These are phyloP conservation scores for Synanceia verrucosa DNA, from an alignment of 2,797 vertebrate species.

Conservation along the genomic window DNA sequence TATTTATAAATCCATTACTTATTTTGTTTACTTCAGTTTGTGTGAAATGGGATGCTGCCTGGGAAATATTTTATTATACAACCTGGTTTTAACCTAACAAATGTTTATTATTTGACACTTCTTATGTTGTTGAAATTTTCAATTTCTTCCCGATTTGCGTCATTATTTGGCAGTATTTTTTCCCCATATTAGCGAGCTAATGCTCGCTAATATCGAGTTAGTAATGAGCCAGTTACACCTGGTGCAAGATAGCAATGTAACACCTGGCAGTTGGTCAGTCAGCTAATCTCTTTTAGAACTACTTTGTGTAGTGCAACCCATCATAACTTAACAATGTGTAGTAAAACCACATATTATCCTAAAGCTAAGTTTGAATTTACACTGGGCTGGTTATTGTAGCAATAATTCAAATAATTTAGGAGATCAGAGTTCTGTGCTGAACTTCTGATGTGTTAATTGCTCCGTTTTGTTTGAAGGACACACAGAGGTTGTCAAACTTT, in stretches of 20 bases:
- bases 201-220: not conserved
- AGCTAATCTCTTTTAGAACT: not conserved
- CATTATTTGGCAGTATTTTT: not conserved
- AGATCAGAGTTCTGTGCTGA: not conserved
- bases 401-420: not conserved
- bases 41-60: not conserved
- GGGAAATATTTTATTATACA: not conserved
- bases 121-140: not conserved
- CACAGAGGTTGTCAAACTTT: constrained; percentile 28
- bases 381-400: not conserved
- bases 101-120: not conserved
- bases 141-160: too few species aligned
- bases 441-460: not conserved
- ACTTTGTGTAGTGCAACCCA: not conserved
- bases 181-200: not conserved
- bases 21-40: too few species aligned
- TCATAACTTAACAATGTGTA: not conserved
- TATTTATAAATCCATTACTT: not conserved
- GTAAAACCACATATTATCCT: too few species aligned
- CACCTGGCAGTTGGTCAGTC: too few species aligned
- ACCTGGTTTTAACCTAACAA: too few species aligned
- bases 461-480: constrained; percentile 35
- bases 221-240: not conserved
- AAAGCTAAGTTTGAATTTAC: not conserved
- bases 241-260: too few species aligned